phyloP scores from a whole-genome alignment of 2,113 vertebrate species.

The Cygnus atratus region DNA sequence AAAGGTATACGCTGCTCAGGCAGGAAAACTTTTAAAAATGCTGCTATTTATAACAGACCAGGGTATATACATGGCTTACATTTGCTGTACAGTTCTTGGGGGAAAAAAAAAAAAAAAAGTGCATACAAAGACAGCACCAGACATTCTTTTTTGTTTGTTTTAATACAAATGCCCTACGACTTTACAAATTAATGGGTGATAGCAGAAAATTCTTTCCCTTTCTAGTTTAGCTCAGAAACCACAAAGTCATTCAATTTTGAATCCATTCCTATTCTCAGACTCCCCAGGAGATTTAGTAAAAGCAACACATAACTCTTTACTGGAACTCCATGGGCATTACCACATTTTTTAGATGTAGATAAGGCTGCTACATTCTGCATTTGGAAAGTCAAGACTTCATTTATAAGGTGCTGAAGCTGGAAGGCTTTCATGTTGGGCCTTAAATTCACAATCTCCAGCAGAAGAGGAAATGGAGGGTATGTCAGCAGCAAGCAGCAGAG shows the following conservation, averaged over 20 bases:
- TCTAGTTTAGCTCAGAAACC: constrained; percentile 28
- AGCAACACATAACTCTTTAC: constrained; percentile 27
- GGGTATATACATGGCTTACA: background rate
- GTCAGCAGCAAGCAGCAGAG: constrained; percentile 32
- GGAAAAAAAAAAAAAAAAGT: background rate
- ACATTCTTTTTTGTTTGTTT: background rate
- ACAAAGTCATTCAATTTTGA: constrained; percentile 9
- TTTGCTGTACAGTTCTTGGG: background rate
- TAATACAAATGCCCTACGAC: background rate
- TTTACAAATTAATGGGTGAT: background rate
- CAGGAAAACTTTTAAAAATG: background rate
- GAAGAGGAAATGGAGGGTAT: constrained; percentile 42
- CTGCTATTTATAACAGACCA: background rate
- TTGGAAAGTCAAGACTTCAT: constrained; percentile 40
- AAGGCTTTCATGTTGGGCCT: constrained; percentile 11
- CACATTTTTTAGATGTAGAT: constrained; percentile 46
- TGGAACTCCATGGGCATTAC: constrained; percentile 39
- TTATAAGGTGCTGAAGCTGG: constrained; percentile 56
- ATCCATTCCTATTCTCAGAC: constrained; percentile 33
- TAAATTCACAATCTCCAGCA: background rate
- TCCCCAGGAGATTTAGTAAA: constrained; percentile 31
- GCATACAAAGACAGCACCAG: background rate
- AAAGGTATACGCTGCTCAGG: background rate
- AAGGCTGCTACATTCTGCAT: background rate
- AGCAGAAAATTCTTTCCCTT: constrained; percentile 33